phyloP scores from a whole-genome alignment of 2,888 invertebrate genomes.

The Crossocerus cetratus region DNA sequence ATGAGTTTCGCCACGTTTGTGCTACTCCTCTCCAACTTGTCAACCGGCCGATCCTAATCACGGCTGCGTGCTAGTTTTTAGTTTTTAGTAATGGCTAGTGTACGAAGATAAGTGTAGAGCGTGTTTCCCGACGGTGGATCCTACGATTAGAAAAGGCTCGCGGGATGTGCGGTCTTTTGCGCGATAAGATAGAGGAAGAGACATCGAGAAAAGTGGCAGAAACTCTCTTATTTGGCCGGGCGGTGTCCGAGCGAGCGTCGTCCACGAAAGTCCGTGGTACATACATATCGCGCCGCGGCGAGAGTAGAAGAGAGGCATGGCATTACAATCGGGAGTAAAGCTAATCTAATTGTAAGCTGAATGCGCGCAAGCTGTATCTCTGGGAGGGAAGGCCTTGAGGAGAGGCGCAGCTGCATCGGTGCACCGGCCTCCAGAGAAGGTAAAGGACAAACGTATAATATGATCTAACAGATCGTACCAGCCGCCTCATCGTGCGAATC shows the following conservation, averaged over 20 bases:
- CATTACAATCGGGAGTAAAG: constrained; percentile 20
- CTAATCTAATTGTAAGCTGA: constrained; percentile 32
- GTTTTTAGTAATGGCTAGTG: not conserved
- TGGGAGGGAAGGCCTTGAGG: constrained; percentile 48
- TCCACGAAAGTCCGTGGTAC: constrained; percentile 12
- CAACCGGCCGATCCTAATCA: not conserved
- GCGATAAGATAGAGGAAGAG: constrained; percentile 67
- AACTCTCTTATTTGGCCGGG: constrained; percentile 23
- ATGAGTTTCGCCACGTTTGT: constrained; percentile 9
- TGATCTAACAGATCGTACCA: constrained; percentile 55
- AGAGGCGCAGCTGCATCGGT: constrained; percentile 63
- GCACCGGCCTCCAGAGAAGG: constrained; percentile 60
- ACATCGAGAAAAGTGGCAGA: constrained; percentile 31
- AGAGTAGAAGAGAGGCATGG: constrained; percentile 10
- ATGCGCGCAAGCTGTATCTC: constrained; percentile 34
- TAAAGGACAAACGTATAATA: constrained; percentile 67
- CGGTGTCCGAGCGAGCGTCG: constrained; percentile 8
- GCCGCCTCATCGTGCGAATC: constrained; percentile 54
- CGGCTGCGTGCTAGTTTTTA: no score
- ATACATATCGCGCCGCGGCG: constrained; percentile 27
- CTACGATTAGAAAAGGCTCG: constrained; percentile 55
- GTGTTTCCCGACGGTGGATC: constrained; percentile 40
- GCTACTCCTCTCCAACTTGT: not conserved
- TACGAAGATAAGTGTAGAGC: constrained; percentile 48
- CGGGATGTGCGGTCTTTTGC: constrained; percentile 21